Base-by-base conservation (phyloP, 2,888 invertebrate genomes). In the Sicus ferrugineus region DNA sequence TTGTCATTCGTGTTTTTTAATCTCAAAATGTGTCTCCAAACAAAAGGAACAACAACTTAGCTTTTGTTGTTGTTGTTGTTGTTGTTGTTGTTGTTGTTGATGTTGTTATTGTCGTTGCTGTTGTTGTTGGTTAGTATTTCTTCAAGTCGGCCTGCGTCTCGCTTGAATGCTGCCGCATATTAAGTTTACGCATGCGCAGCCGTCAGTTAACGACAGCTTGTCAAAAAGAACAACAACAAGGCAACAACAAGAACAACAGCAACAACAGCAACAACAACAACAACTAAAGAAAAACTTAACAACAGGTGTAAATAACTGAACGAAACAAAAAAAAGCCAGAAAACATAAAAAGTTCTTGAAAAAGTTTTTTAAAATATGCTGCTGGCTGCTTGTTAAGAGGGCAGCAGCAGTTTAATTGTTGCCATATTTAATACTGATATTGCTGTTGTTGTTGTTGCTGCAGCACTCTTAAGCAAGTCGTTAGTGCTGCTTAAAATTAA, bases 401-500 rank as follows among this genome's bases (percentile, higher is more conserved):
- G n/a, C n/a, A n/a, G n/a, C n/a, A n/a, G n/a, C n/a, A n/a, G n/a
- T n/a, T n/a, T n/a, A n/a, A n/a, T n/a, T n/a, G n/a, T n/a, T n/a
- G n/a, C n/a, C n/a, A n/a, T n/a, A n/a, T n/a, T n/a, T n/a, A n/a
- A n/a, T n/a, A n/a, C n/a, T 48, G 48, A 21, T 26, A 19, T 54
- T 58, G 58, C 46, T 67, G 67, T 56, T 56, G 52, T 50, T 67
- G 50, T 42, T 42, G 67, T 70, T 77, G 66, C 72, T 71, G 72
- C 70, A 46, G 19, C 38, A 42, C 73, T 76, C 73, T 34, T 34
- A 34, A 34, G 34, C 34, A 34, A 31, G 67, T 71, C 74, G 64
- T 72, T 72, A 72, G 70, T 42, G 26, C 34, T 70, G 76, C 79
- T 76, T 79, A 81, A 81, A 81, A 81, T 81, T 79, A 81, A 77